Evolutionary conservation across 2,888 invertebrate genomes (phyloP).

Genomic region (Clitarchus hookeri): DNA sequence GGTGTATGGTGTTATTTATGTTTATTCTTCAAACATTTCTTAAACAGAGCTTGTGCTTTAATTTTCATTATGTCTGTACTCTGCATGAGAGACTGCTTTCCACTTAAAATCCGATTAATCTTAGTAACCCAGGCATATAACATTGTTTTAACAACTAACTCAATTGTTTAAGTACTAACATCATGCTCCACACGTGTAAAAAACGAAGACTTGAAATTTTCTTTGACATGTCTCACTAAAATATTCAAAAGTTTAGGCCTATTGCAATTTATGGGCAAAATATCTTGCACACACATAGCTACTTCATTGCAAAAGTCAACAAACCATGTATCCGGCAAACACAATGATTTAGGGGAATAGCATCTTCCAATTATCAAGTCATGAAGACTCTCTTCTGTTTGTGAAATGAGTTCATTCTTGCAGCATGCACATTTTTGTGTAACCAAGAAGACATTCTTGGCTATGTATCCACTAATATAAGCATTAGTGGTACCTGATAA

Average conservation of each 20-base stretch:
- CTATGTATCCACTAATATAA: background rate
- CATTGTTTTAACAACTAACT: background rate
- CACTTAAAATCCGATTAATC: background rate
- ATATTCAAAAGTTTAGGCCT: too few relatives aligned
- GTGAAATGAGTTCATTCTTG: background rate
- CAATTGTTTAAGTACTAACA: background rate
- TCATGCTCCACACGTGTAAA: background rate
- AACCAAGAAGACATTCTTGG: too few relatives aligned
- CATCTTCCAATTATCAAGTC: background rate
- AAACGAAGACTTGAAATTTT: background rate
- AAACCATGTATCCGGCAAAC: background rate
- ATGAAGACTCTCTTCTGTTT: background rate
- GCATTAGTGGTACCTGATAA: background rate
- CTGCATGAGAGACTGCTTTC: background rate
- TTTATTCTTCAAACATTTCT: background rate
- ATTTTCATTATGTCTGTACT: too few relatives aligned
- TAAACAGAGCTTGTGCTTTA: background rate
- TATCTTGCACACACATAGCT: too few relatives aligned
- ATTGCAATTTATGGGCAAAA: too few relatives aligned
- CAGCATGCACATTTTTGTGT: background rate
- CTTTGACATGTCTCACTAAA: too few relatives aligned
- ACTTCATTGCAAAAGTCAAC: background rate
- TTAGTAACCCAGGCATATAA: background rate
- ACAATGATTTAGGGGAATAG: background rate
- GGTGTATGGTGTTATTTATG: background rate